Base-by-base conservation (phyloP, 2,797 vertebrate genomes). In the Microctenopoma stevenorrisi region DNA sequence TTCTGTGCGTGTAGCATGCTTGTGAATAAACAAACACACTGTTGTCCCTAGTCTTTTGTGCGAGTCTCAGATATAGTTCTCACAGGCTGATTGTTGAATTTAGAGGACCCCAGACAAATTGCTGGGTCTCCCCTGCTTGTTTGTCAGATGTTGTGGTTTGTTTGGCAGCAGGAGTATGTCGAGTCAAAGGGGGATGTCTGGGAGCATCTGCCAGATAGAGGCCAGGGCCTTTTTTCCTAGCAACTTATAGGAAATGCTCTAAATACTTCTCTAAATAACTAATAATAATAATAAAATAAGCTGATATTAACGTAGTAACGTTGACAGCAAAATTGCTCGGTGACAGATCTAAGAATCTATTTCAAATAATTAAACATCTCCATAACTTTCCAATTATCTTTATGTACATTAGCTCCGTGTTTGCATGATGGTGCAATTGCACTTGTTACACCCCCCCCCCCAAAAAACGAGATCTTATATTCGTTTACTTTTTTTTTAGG, bases 91-190 rank as follows among this genome's bases (percentile, higher is more conserved):
- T 2, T 75, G 76, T 52, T 61, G 68, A 72, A 56, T 83, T 69
- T 53, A 65, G 58, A 82, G 50, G 70, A 70, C 69, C 67, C 33
- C 7, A 58, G 80, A 86, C 70, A 79, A 82, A 86, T 78, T 46
- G 3, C 74, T 37, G 43, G 70, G 58, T 72, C 86, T 76, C 69
- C 70, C 74, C 67, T 3, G 43, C 76, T 79, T 42, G 28, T 78
- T 77, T 60, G 55, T 79, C 73, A 68, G 61, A 69, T 75, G 68
- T 62, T 80, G 76, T 76, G 77, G 78, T 81, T 71, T 49, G 63
- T 79, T 68, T 80, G 76, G 79, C 79, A 44, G 54, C 48, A 42
- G 59, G 37, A 76, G 55, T 70, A 74, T 38, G 67, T 72, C 3
- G 40, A 74, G 77, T 78, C 49, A 71, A 78, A 76, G 68, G 66